Evolutionary conservation across 2,888 invertebrate genomes (phyloP).

Genomic region (Zonitis immaculata): DNA sequence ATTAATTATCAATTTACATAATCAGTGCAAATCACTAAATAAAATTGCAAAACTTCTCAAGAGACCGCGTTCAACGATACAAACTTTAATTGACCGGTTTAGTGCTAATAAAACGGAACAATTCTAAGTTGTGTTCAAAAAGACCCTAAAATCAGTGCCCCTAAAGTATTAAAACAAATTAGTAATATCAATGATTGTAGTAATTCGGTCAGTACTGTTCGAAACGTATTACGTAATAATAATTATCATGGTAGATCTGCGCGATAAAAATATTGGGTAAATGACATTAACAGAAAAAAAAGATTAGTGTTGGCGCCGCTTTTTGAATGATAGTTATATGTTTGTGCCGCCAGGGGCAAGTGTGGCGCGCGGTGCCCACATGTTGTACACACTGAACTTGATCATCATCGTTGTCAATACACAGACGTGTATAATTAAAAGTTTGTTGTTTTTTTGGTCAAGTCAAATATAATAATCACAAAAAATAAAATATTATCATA

Average conservation of each 20-base stretch:
- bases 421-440: no score
- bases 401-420: no score
- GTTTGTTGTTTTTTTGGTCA: no score
- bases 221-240: background rate
- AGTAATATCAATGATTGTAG: background rate
- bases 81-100: background rate
- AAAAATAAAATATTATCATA: no score
- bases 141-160: background rate
- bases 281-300: no score
- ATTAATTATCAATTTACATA: background rate
- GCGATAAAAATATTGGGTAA: background rate
- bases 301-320: no score
- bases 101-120: background rate
- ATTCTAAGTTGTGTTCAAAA: background rate
- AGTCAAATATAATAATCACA: no score
- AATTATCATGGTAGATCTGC: background rate
- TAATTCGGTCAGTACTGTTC: background rate
- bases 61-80: background rate
- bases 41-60: background rate
- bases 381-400: no score
- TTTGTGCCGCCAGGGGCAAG: no score
- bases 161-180: constrained; percentile 2
- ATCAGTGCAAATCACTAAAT: background rate
- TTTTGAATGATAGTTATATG: no score
- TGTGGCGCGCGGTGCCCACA: no score